Evolutionary conservation across 1,140 invertebrate species (phyloP), one percentile per base, ranked within the genome.

Genomic region (Trichonephila inaurata): DNA sequence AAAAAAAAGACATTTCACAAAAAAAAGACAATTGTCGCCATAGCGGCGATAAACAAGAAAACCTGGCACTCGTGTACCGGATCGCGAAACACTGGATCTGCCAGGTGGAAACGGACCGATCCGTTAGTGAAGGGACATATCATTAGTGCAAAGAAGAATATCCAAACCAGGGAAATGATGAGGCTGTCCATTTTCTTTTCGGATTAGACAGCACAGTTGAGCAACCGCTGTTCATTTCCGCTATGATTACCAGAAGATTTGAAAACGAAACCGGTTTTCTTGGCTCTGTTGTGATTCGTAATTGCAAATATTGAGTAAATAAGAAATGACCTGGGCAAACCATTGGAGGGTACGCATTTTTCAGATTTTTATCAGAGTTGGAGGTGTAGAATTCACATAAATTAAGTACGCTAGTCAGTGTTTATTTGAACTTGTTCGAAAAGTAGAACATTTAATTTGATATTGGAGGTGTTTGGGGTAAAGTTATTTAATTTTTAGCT

Each of bases 191-290:
- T 77, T 40, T 33, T 77, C 28, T 77, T 77, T n/a, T 28, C 72
- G 72, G 72, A 33, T 77, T 40, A 19, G 28, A 33, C 28, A 16
- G 10, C 21, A 3, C 21, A 66, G 64, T 66, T 24, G 19, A 24
- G 64, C 66, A 69, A 28, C 21, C 72, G 6, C 3, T 16, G 18
- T 33, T 77, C 72, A 77, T 77, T 77, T 77, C 72, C 72, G 72
- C 72, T 33, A 77, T 77, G 18, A 77, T 19, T 40, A 40, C 72
- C 6, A 19, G 28, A 6, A 77, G 16, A 77, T 28, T 28, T 14
- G 24, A 72, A 72, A 72, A 77, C 28, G 72, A 40, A 77, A 77
- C 72, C 72, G 72, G 72, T 77, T 77, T 51, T 77, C 72, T 77
- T 77, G 72, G 3, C 33, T 19, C 28, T 33, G 72, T 40, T 77